A percentile compares a stretch with the other conserved stretches of the same genome.
phyloP scores from a whole-genome alignment of 2,113 vertebrate genomes.

The Clarias batrachus region DNA sequence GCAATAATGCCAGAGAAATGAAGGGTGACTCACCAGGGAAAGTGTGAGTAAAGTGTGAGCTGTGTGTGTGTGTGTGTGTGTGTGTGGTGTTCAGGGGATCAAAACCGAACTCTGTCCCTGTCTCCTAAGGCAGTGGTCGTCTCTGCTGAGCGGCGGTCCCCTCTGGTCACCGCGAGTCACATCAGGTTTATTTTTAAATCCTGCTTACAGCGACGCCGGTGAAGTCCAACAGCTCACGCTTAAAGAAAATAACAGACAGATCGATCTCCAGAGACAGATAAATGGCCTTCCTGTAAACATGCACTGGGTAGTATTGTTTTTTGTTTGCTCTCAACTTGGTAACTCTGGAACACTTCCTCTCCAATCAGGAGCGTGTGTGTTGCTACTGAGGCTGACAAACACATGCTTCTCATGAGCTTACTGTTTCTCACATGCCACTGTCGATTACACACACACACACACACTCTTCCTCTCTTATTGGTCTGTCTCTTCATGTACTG shows the following conservation, averaged over 20 bases:
- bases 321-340: neutral
- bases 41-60: neutral
- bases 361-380: neutral
- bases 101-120: neutral
- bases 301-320: neutral
- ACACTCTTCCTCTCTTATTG: neutral
- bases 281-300: neutral
- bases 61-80: constrained; percentile 3
- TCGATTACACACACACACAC: neutral
- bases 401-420: neutral
- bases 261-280: neutral
- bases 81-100: neutral
- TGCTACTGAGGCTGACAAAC: neutral
- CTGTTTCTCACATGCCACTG: neutral
- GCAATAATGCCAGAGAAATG: neutral
- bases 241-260: neutral
- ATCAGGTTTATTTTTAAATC: neutral
- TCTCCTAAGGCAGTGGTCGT: neutral
- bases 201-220: neutral
- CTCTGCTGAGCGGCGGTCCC: neutral
- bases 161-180: neutral
- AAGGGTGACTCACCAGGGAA: constrained; percentile 40
- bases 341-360: neutral
- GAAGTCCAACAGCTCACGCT: neutral
- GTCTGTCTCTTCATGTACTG: neutral